Conservation (phyloP, 2,888 invertebrate species). For the Byasa hedistus region DNA sequence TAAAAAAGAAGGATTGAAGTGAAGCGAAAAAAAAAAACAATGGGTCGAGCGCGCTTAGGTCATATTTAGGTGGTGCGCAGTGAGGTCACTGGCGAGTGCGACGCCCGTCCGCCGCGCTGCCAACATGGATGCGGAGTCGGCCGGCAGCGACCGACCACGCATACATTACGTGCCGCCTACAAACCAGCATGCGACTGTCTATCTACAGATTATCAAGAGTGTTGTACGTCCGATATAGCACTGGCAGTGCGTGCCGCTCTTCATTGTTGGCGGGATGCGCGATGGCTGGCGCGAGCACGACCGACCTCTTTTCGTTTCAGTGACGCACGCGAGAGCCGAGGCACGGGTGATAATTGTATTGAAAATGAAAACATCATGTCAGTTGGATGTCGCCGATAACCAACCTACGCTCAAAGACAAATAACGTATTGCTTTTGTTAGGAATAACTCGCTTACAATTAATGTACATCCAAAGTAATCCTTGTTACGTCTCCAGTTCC, state of each 20-base stretch:
- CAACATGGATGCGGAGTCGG: slow-evolving; percentile 55
- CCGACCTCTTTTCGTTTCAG: slow-evolving; percentile 76
- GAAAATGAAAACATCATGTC: slow-evolving; percentile 29
- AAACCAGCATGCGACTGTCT: slow-evolving; percentile 51
- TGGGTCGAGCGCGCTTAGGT: slow-evolving; percentile 47
- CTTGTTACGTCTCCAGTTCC: no score
- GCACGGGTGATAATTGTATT: slow-evolving; percentile 35
- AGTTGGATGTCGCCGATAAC: slow-evolving; percentile 15
- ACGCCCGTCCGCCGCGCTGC: slow-evolving; percentile 48
- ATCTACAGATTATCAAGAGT: slow-evolving; percentile 57
- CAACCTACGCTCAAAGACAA: slow-evolving; percentile 3
- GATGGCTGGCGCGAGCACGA: slow-evolving; percentile 57
- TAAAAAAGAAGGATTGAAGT: slow-evolving; percentile 10
- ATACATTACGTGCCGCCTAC: slow-evolving; percentile 70
- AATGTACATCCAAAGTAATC: not conserved
- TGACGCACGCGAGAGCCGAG: slow-evolving; percentile 50
- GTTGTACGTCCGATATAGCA: slow-evolving; percentile 58
- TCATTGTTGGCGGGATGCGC: slow-evolving; percentile 64
- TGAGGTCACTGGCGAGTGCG: slow-evolving; percentile 65
- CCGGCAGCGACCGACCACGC: slow-evolving; percentile 66
- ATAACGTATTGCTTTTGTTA: not conserved
- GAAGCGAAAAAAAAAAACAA: slow-evolving; percentile 24
- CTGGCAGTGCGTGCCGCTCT: slow-evolving; percentile 51
- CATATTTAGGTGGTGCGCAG: slow-evolving; percentile 63
- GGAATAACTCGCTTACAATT: not conserved